Percentiles rank a stretch among this genome's conserved stretches.
These are phyloP conservation scores for Drosophila affinis DNA, from an alignment of 2,888 invertebrate species.

Conservation along the genomic window DNA sequence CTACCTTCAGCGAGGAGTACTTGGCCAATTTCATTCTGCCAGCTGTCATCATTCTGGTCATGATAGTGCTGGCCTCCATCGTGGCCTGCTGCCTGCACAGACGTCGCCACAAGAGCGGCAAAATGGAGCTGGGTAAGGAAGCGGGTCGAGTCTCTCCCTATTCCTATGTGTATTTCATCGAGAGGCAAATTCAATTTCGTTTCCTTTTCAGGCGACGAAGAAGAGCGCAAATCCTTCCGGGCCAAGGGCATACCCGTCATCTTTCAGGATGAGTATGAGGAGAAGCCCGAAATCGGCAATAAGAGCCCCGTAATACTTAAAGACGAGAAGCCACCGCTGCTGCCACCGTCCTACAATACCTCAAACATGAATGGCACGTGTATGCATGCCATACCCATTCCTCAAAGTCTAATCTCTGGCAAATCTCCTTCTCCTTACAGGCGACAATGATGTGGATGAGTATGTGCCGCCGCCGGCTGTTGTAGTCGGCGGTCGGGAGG, in stretches of 20 bases:
- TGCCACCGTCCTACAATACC: slow-evolving; percentile 88
- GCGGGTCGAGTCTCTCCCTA: neutral
- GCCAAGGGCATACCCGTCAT: slow-evolving; percentile 96
- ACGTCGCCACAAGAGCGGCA: slow-evolving; percentile 91
- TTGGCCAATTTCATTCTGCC: slow-evolving; percentile 94
- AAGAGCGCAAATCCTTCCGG: slow-evolving; percentile 92
- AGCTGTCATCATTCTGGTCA: slow-evolving; percentile 93
- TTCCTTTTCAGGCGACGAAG: slow-evolving; percentile 87
- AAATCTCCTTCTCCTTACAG: slow-evolving; percentile 45
- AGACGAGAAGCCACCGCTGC: slow-evolving; percentile 96
- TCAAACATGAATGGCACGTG: slow-evolving; percentile 82
- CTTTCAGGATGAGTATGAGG: slow-evolving; percentile 98
- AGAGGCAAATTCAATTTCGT: neutral
- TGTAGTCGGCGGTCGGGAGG: slow-evolving; percentile 87
- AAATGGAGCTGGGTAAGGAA: slow-evolving; percentile 88
- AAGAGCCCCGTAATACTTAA: slow-evolving; percentile 97
- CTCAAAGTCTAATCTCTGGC: neutral
- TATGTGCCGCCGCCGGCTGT: slow-evolving; percentile 96
- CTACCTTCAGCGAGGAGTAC: slow-evolving; percentile 86
- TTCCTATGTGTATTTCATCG: neutral
- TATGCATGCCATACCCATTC: neutral
- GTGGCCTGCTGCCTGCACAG: slow-evolving; percentile 95
- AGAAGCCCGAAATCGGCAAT: slow-evolving; percentile 94
- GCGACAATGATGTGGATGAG: slow-evolving; percentile 87
- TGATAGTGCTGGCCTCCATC: slow-evolving; percentile 93